Evolutionary conservation across 2,888 invertebrate species (phyloP), one percentile per base, ranked within the genome.

Genomic region (Odontothrips loti): DNA sequence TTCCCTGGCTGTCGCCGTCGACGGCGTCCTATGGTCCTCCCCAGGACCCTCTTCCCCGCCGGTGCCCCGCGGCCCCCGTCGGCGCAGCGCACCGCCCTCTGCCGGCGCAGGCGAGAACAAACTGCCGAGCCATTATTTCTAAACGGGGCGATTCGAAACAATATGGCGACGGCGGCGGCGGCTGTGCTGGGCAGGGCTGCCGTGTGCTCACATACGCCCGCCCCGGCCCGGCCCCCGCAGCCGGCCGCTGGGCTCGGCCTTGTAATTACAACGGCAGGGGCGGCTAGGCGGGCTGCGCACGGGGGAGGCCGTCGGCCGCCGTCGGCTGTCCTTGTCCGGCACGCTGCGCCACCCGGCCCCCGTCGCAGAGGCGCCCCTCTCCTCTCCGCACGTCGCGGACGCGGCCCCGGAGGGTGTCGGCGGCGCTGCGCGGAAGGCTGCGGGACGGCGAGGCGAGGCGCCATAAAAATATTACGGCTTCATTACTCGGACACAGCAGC

Each of bases 391-490:
- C n/a, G 58, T 11, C 58, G 11, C 58, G 58, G 17, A n/a, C 58
- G 58, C 58, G 51, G 51, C 51, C 15, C 15, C 34, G 6, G 34
- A 6, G 34, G 34, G 34, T 43, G 34, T 43, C 34, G 34, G 58
- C 20, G 58, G 58, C 58, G 58, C n/a, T 58, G 58, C 58, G n/a
- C 6, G 58, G 58, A 17, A n/a, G 58, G 58, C 58, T 58, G n/a
- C 58, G 58, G 15, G 34, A 43, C 34, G 34, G 34, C 58, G 58
- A 58, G 58, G 68, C 68, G 27, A 75, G 34, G 27, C 68, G 68
- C 27, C 68, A 75, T 75, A 75, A 75, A 75, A 75, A 75, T 75
- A 75, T 75, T 75, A 75, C 68, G 68, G 68, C 68, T 75, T 75
- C 68, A 75, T 75, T 75, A 75, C 68, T 43, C 34, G 34, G 34